Evolutionary conservation across 2,888 invertebrate genomes (phyloP), one percentile per base, ranked within the genome.

Genomic region (Meloe dianella): DNA sequence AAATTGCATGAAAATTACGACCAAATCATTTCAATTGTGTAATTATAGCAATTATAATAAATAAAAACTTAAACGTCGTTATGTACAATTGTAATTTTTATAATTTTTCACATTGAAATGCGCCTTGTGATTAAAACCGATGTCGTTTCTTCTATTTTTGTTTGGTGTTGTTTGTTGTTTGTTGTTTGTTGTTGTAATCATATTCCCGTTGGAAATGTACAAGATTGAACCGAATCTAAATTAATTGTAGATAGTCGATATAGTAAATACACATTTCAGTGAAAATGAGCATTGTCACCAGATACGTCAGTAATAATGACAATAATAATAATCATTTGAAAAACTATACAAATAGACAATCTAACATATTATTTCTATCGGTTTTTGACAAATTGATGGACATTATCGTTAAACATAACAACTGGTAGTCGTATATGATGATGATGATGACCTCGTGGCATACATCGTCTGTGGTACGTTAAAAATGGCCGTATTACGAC

Each of bases 371-470:
- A n/a, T n/a, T n/a, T n/a, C n/a, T n/a, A n/a, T n/a, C n/a, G n/a
- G n/a, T n/a, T n/a, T n/a, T n/a, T n/a, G n/a, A 61, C 60, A 38
- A 57, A 64, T 57, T 47, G 67, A 64, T 65, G 71, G 71, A 66
- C 68, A 64, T 56, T 41, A 17, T 14, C 54, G 56, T 63, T 65
- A 47, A 41, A 59, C 47, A 61, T 62, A 38, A 51, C 65, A 38
- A 38, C 65, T 64, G 30, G 64, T 66, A 62, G 58, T 35, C 27
- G 56, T 62, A 65, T 65, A 58, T 20, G 66, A 35, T 72, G 73
- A 74, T 71, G 69, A 57, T 20, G 67, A 35, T 74, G 74, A 74
- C 73, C 71, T 65, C 57, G 60, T 74, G 71, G 71, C 73, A 73
- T 54, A 74, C 74, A 71, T 73, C 54, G 61, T 60, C 71, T 56